phyloP scores from a whole-genome alignment of 1,140 invertebrate genomes.

The Drosophila equinoxialis region DNA sequence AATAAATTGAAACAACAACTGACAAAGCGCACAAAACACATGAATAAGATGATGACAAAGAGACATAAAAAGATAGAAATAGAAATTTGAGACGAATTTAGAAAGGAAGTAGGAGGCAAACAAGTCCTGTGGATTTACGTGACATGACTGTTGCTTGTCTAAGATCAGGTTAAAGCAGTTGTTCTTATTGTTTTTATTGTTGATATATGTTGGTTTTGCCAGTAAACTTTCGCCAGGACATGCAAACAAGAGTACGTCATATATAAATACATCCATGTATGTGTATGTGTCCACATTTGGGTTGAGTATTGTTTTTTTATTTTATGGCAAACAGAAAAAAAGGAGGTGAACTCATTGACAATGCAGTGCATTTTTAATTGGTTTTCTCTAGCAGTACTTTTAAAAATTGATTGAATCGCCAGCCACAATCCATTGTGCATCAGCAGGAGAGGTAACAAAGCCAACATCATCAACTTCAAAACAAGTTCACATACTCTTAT shows the following conservation, averaged over 20 bases:
- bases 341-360: slow-evolving; percentile 25
- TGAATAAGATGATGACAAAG: slow-evolving; percentile 25
- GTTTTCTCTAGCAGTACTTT: slow-evolving; percentile 37
- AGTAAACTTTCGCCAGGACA: neutral
- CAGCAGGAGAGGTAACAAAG: neutral
- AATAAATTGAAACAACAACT: slow-evolving; percentile 32
- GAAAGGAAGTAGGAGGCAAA: neutral
- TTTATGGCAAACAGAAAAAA: neutral
- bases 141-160: slow-evolving; percentile 40
- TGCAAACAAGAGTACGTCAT: neutral
- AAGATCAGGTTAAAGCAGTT: slow-evolving; percentile 8
- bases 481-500: neutral
- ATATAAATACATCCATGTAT: neutral
- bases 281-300: neutral
- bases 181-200: slow-evolving; percentile 1
- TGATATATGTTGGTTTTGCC: neutral
- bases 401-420: slow-evolving; percentile 40
- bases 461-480: slow-evolving; percentile 10
- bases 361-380: slow-evolving; percentile 42
- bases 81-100: neutral
- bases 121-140: slow-evolving; percentile 43
- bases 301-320: neutral
- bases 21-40: slow-evolving; percentile 21
- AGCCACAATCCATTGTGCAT: slow-evolving; percentile 24
- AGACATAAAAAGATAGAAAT: slow-evolving; percentile 10